Evolutionary conservation across 2,797 vertebrate genomes (phyloP).

Genomic region (Phalanger gymnotis): DNA sequence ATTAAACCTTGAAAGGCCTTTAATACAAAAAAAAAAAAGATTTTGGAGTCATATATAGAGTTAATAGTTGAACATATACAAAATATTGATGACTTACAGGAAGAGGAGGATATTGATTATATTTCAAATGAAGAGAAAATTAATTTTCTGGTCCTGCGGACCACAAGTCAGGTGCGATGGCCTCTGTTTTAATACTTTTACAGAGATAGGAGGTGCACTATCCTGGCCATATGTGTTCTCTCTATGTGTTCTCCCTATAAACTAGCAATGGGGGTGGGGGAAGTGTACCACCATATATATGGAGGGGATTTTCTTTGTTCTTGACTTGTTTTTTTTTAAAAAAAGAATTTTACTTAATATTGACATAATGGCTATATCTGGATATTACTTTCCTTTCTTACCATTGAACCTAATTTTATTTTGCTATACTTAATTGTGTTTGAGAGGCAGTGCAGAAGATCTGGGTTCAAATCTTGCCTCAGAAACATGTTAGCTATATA

Average conservation of each 20-base stretch:
- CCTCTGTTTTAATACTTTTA: not conserved
- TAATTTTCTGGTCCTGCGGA: not conserved
- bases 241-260: not conserved
- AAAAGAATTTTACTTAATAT: not conserved
- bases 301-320: not conserved
- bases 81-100: not conserved
- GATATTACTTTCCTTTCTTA: not conserved
- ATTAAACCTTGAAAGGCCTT: conserved; percentile 80
- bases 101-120: not conserved
- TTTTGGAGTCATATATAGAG: not conserved
- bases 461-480: not conserved
- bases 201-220: not conserved
- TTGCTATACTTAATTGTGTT: not conserved
- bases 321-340: not conserved
- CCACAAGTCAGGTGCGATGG: not conserved
- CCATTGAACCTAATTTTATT: not conserved
- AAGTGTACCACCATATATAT: not conserved
- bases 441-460: not conserved
- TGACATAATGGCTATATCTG: not conserved
- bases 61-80: not conserved
- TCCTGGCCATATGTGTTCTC: not conserved
- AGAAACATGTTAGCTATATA: not conserved
- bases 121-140: not conserved
- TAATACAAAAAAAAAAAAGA: conserved; percentile 36
- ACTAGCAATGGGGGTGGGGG: not conserved